These are phyloP conservation scores for Aphidius gifuensis DNA, from an alignment of 1,140 invertebrate species.

Conservation along the genomic window DNA sequence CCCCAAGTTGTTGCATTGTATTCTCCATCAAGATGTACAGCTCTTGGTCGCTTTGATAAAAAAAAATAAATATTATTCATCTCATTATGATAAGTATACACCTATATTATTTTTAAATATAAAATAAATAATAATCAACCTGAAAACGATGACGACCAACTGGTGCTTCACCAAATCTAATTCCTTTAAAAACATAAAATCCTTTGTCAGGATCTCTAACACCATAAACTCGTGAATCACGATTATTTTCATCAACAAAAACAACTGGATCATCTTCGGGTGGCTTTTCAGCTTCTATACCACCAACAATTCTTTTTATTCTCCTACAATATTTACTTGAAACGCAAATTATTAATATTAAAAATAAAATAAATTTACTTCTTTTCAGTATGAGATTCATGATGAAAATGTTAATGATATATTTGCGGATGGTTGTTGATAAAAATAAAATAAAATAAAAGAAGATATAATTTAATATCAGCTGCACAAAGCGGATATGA, in stretches of 20 bases:
- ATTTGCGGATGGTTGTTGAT: too few relatives aligned
- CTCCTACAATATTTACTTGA: slow-evolving; percentile 22
- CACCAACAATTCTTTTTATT: slow-evolving; percentile 61
- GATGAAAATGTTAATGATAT: not conserved
- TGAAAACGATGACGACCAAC: slow-evolving; percentile 16
- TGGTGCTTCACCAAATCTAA: slow-evolving; percentile 19
- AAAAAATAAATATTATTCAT: too few relatives aligned
- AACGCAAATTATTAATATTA: not conserved
- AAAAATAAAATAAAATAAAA: not conserved
- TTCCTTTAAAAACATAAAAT: slow-evolving; percentile 47
- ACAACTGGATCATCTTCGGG: slow-evolving; percentile 62
- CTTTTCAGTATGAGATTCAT: not conserved
- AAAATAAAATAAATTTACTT: not conserved
- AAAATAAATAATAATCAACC: slow-evolving; percentile 10
- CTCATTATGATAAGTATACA: not conserved
- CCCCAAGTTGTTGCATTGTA: slow-evolving; percentile 19
- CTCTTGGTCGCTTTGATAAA: slow-evolving; percentile 12
- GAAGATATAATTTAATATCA: not conserved
- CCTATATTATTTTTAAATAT: not conserved
- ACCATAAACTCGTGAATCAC: slow-evolving; percentile 56
- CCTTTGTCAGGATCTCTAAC: slow-evolving; percentile 48
- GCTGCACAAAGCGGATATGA: too few relatives aligned
- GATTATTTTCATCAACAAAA: slow-evolving; percentile 56
- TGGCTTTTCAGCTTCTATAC: slow-evolving; percentile 55
- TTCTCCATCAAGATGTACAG: slow-evolving; percentile 15